A percentile compares a stretch with the other conserved stretches of the same genome.
phyloP scores from a whole-genome alignment of 1,140 invertebrate species.

The Drosophila sucinea region DNA sequence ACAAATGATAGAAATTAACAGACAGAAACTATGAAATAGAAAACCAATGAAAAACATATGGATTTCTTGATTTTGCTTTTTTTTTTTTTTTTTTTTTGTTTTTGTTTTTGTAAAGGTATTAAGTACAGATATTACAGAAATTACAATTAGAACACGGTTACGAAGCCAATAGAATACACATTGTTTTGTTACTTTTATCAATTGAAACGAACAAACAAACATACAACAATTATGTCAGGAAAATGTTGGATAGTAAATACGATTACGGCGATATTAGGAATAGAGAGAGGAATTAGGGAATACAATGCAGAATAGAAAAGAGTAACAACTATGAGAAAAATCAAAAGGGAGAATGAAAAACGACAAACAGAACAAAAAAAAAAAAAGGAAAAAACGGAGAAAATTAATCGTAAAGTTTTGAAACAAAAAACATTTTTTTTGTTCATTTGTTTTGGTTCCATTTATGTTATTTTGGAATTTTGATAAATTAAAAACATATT shows the following conservation, averaged over 20 bases:
- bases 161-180: conserved; percentile 77
- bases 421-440: conserved; percentile 5
- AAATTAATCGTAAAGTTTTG: neutral
- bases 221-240: conserved; percentile 76
- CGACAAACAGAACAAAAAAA: conserved; percentile 13
- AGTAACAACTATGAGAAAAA: neutral
- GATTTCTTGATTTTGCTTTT: neutral
- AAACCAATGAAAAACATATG: conserved; percentile 4
- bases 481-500: conserved; percentile 34
- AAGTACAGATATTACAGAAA: conserved; percentile 25
- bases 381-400: neutral
- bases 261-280: conserved; percentile 28
- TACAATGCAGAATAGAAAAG: conserved; percentile 18
- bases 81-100: neutral
- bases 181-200: conserved; percentile 65
- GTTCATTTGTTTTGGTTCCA: neutral
- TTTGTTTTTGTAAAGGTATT: conserved; percentile 7
- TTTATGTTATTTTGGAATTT: conserved; percentile 51
- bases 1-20: neutral
- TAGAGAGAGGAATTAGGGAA: neutral
- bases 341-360: neutral
- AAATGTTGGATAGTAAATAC: conserved; percentile 43
- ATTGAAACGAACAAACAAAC: conserved; percentile 68
- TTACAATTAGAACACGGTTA: conserved; percentile 67
- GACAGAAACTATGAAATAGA: neutral